These are phyloP conservation scores for Cervus canadensis DNA, from an alignment of 2,113 vertebrate species.

Conservation along the genomic window DNA sequence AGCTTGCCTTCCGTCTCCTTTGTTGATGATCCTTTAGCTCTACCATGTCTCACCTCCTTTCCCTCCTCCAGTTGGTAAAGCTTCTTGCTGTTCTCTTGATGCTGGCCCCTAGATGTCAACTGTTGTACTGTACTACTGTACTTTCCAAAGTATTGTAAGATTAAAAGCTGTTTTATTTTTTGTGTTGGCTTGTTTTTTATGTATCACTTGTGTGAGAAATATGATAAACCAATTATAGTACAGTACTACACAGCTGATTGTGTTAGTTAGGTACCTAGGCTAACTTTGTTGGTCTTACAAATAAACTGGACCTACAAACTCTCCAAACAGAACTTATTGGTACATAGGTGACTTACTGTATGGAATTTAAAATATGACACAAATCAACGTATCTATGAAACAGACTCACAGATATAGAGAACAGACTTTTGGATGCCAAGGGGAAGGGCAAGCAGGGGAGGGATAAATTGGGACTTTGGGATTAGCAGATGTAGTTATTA, in stretches of 20 bases:
- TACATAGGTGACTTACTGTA: not conserved
- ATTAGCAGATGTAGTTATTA: not conserved
- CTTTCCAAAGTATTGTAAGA: not conserved
- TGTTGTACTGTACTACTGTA: not conserved
- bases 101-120: not conserved
- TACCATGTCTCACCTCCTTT: not conserved
- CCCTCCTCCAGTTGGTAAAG: not conserved
- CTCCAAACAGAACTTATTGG: not conserved
- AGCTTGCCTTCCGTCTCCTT: not conserved
- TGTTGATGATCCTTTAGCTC: not conserved
- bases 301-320: not conserved
- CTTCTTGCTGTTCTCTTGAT: not conserved
- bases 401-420: not conserved
- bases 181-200: not conserved
- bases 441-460: not conserved
- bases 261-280: not conserved
- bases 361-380: not conserved
- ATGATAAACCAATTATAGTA: not conserved
- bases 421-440: not conserved
- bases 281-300: not conserved
- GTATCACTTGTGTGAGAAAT: not conserved
- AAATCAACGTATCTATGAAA: not conserved
- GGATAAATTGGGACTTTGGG: not conserved
- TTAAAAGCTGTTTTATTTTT: not conserved
- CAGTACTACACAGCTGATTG: not conserved